Conservation (phyloP, 2,113 vertebrate species). For the Recurvirostra avosetta region DNA sequence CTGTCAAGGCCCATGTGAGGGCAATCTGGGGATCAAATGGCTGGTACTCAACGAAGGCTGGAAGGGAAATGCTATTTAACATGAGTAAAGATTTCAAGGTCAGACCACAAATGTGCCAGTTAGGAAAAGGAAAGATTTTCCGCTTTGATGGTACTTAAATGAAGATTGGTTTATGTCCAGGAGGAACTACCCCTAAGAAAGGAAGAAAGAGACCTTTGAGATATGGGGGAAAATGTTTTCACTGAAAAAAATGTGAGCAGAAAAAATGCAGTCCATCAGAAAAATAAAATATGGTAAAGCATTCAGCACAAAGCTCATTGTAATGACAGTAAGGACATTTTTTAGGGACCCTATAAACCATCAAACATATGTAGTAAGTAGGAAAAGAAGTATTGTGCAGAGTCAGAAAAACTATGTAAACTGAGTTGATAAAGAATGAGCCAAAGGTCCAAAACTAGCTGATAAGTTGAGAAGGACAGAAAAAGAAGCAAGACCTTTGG, state of each 20-base stretch:
- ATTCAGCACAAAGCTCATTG: neutral
- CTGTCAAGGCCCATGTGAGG: neutral
- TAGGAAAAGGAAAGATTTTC: neutral
- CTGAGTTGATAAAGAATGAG: constrained; percentile 62
- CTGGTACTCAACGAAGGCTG: neutral
- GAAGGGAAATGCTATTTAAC: neutral
- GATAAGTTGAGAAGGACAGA: constrained; percentile 44
- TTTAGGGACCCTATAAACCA: neutral
- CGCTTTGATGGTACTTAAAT: neutral
- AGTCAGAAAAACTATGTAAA: constrained; percentile 50
- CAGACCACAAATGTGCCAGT: neutral
- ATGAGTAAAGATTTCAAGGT: neutral
- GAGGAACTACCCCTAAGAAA: neutral
- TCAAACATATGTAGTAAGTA: neutral
- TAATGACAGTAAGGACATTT: neutral
- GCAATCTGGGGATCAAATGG: neutral
- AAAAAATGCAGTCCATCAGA: neutral
- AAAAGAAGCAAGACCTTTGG: constrained; percentile 64
- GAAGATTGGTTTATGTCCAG: neutral
- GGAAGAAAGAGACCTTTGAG: neutral
- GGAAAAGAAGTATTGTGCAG: constrained; percentile 20
- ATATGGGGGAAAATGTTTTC: neutral
- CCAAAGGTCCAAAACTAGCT: constrained; percentile 61
- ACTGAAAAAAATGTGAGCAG: neutral
- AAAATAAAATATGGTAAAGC: neutral